A percentile compares a stretch with the other conserved stretches of the same genome.
Conservation (phyloP, 2,113 vertebrate genomes). For the Thamnaconus septentrionalis region DNA sequence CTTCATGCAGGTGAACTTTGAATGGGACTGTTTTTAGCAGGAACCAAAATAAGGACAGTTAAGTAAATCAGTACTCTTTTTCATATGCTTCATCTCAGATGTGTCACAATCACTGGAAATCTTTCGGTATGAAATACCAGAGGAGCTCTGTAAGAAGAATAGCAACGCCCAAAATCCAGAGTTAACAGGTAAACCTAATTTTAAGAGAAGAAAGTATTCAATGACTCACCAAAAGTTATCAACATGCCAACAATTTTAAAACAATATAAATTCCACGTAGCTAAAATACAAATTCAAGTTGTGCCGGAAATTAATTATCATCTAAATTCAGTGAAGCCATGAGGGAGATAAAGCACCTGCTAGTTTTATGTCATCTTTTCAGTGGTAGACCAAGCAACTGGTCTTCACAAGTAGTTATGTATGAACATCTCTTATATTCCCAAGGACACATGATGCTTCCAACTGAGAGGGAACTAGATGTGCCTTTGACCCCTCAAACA, state of each 20-base stretch:
- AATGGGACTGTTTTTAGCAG: background rate
- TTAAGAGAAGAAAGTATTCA: no score
- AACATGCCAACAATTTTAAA: no score
- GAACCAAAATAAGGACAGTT: background rate
- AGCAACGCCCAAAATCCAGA: constrained; percentile 21
- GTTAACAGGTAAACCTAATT: constrained; percentile 37
- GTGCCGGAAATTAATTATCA: no score
- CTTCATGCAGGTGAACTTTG: constrained; percentile 53
- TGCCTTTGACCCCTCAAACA: constrained; percentile 38
- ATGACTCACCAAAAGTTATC: no score
- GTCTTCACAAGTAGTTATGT: no score
- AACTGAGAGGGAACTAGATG: constrained; percentile 68
- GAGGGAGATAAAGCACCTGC: no score
- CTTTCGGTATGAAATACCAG: constrained; percentile 24
- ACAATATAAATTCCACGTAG: no score
- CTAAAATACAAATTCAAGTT: no score
- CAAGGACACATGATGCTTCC: constrained; percentile 42
- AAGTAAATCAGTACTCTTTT: background rate
- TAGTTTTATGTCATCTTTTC: no score
- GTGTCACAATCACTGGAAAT: constrained; percentile 22
- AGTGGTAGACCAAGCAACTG: no score
- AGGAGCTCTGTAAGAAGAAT: background rate
- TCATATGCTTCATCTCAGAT: constrained; percentile 16
- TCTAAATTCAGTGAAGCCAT: no score
- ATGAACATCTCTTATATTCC: background rate